These are phyloP conservation scores for Neopelma chrysocephalum DNA, from an alignment of 2,797 vertebrate genomes.

Conservation along the genomic window DNA sequence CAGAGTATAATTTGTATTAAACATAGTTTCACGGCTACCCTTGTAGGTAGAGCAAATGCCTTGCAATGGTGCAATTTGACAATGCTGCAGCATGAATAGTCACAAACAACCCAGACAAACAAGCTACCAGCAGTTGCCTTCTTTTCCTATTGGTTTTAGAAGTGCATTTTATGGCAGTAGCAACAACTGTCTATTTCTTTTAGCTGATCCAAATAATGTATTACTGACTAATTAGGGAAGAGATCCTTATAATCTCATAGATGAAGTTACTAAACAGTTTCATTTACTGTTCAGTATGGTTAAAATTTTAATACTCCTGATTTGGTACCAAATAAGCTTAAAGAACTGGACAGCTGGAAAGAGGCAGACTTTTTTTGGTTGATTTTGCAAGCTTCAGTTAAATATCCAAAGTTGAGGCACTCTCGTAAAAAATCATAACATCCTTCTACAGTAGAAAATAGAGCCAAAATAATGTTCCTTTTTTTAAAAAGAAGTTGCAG, in stretches of 20 bases:
- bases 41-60: background rate
- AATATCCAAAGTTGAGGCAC: background rate
- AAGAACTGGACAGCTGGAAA: conserved; percentile 37
- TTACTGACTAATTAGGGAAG: conserved; percentile 1
- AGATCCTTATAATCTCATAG: background rate
- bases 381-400: conserved; percentile 30
- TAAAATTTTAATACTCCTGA: conserved; percentile 32
- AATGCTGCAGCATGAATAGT: background rate
- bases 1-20: background rate
- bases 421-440: background rate
- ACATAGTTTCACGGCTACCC: background rate
- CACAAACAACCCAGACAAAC: background rate
- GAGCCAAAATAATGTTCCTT: background rate
- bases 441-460: background rate
- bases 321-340: conserved; percentile 5
- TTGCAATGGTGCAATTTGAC: background rate
- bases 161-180: background rate
- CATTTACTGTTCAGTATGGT: background rate
- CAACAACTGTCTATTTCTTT: background rate
- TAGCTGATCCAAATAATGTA: background rate
- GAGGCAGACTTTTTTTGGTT: background rate
- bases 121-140: background rate
- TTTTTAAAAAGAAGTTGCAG: background rate
- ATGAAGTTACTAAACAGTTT: background rate
- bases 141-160: conserved; percentile 12